Conservation (phyloP, 2,797 vertebrate species). For the Syngnathus acus region DNA sequence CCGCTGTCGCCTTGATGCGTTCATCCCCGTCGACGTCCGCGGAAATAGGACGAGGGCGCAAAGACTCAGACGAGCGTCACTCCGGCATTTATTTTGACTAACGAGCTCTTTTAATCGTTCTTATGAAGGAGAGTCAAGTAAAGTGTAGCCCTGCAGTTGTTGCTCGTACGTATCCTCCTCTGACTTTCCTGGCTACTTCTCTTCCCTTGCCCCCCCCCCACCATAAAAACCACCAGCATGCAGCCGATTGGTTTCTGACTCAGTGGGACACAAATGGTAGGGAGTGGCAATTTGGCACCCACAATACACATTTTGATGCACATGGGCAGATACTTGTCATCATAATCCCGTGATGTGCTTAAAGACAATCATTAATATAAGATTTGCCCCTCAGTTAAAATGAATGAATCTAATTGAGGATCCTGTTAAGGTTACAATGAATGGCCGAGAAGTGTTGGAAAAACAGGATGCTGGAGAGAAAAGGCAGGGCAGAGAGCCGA, state of each 20-base stretch:
- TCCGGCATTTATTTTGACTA: slow-evolving; percentile 19
- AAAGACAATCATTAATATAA: neutral
- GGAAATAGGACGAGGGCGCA: slow-evolving; percentile 9
- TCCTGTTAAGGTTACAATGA: slow-evolving; percentile 53
- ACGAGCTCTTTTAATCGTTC: slow-evolving; percentile 20
- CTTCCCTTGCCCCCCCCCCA: slow-evolving; percentile 40
- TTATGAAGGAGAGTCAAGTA: slow-evolving; percentile 11
- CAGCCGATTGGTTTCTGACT: slow-evolving; percentile 55
- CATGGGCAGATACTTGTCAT: neutral
- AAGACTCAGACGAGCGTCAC: slow-evolving; percentile 15
- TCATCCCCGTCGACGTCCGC: slow-evolving; percentile 38
- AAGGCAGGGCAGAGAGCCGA: slow-evolving; percentile 47
- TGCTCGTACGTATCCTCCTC: slow-evolving; percentile 34
- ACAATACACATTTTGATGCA: slow-evolving; percentile 10
- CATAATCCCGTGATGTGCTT: neutral
- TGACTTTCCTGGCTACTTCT: slow-evolving; percentile 30
- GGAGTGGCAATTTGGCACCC: slow-evolving; percentile 47
- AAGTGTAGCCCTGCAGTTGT: slow-evolving; percentile 24
- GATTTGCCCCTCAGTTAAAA: neutral
- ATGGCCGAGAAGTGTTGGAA: slow-evolving; percentile 54
- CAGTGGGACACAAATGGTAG: slow-evolving; percentile 31
- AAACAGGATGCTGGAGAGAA: slow-evolving; percentile 62
- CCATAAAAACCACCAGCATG: slow-evolving; percentile 48
- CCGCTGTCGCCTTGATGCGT: slow-evolving; percentile 25
- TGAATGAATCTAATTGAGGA: slow-evolving; percentile 30